Evolutionary conservation across 2,113 vertebrate genomes (phyloP), one percentile per base, ranked within the genome.

Genomic region (Mola mola): DNA sequence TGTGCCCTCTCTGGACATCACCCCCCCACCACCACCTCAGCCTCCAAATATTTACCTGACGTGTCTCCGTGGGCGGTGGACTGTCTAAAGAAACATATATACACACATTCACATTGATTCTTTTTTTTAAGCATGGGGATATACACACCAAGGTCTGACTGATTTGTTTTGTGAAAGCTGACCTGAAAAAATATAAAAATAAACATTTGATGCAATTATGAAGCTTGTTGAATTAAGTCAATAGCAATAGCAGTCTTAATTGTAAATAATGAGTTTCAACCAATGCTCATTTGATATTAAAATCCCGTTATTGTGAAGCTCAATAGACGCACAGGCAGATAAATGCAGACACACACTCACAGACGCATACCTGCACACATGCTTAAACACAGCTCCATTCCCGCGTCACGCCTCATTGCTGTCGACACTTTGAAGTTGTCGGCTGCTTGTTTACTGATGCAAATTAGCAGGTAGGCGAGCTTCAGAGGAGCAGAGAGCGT

Each of bases 51-150:
- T 89, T 88, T 88, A 90, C 87, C 85, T 89, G 89, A 90, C 82
- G 66, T 2, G 66, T 83, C 91, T 83, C 84, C 72, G 77, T 93
- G 93, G 93, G 92, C 91, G 93, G 93, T 66, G 70, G 55, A 48
- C 63, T 58, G 77, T 86, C 79, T 70, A 82, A 81, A 75, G 67
- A 77, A 78, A 86, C 84, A 77, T 62, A 43, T 68, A 78, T 60
- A 83, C 73, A 79, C 76, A 81, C 66, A 77, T 76, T 77, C 83
- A 76, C 71, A 74, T 44, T 84, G 76, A 88, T 78, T 63, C 75
- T 77, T 81, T 78, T 22, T 68, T 31, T 66, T 70, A 13, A 66
- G 66, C 76, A 63, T 46, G 20, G 29, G 57, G 34, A 70, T 62
- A 71, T 53, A 77, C 77, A 72, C 66, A 75, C 57, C 9, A 8